These are phyloP conservation scores for Anhinga anhinga DNA, from an alignment of 2,113 vertebrate genomes.

Conservation along the genomic window DNA sequence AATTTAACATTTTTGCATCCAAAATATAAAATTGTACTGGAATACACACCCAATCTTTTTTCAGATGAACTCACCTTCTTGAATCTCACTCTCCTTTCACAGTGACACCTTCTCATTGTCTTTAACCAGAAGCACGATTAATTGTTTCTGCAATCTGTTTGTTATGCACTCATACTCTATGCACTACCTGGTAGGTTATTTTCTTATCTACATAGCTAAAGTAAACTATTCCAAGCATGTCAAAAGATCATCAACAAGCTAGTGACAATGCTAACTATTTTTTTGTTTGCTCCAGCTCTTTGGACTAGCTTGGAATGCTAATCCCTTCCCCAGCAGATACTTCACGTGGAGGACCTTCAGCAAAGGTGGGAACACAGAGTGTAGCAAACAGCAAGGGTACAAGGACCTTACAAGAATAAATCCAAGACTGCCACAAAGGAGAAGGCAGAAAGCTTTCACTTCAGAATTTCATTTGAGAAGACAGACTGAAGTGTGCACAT, in stretches of 20 bases:
- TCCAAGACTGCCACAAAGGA: background rate
- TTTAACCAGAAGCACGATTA: background rate
- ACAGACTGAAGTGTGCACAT: background rate
- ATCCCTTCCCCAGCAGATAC: background rate
- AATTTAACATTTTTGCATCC: background rate
- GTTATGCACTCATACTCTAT: background rate
- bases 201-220: constrained; percentile 12
- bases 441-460: background rate
- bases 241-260: constrained; percentile 1
- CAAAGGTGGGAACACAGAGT: background rate
- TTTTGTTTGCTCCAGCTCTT: background rate
- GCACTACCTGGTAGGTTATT: background rate
- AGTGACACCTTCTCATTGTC: background rate
- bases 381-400: rapidly evolving
- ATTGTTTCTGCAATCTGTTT: background rate
- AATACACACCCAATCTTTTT: rapidly evolving
- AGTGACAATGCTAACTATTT: background rate
- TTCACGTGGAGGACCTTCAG: background rate
- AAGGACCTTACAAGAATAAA: background rate
- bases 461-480: background rate
- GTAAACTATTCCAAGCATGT: constrained; percentile 18
- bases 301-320: background rate
- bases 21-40: background rate
- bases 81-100: background rate
- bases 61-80: background rate